Conservation (phyloP, 92 coral and sea anemone species). For the Zoanthus sansibaricus region DNA sequence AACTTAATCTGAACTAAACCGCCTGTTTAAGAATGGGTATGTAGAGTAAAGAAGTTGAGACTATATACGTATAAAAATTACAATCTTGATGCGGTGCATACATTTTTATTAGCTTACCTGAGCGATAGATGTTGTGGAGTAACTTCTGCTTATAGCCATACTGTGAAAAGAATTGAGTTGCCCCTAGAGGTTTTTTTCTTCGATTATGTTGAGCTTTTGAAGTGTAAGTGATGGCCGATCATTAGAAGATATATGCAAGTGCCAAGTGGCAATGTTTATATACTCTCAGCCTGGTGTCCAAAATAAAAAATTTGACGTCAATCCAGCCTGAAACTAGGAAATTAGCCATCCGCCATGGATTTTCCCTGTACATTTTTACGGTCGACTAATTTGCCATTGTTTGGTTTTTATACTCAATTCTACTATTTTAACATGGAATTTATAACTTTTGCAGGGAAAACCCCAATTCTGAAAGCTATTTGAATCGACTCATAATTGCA, state of each 20-base stretch:
- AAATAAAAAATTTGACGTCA: not conserved
- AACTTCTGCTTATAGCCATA: not conserved
- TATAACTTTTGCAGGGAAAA: constrained; percentile 31
- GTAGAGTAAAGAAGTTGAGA: not conserved
- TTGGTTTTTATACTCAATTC: not conserved
- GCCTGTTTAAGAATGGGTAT: not conserved
- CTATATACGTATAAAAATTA: no score
- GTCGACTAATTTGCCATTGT: not conserved
- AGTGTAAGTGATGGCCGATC: not conserved
- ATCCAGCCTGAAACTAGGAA: not conserved
- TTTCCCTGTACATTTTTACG: not conserved
- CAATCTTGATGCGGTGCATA: no score
- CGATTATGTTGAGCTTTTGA: not conserved
- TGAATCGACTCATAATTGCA: not conserved
- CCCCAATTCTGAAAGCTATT: not conserved
- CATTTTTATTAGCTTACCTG: not conserved
- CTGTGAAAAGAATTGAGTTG: not conserved
- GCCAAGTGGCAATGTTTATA: not conserved
- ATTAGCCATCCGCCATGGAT: not conserved
- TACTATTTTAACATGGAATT: not conserved
- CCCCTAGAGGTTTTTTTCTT: not conserved
- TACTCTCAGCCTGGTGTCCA: not conserved
- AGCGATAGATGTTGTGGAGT: not conserved
- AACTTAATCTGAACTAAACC: not conserved
- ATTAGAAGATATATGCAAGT: not conserved